These are phyloP conservation scores for Liasis olivaceus DNA, from an alignment of 2,797 vertebrate genomes.

Conservation along the genomic window DNA sequence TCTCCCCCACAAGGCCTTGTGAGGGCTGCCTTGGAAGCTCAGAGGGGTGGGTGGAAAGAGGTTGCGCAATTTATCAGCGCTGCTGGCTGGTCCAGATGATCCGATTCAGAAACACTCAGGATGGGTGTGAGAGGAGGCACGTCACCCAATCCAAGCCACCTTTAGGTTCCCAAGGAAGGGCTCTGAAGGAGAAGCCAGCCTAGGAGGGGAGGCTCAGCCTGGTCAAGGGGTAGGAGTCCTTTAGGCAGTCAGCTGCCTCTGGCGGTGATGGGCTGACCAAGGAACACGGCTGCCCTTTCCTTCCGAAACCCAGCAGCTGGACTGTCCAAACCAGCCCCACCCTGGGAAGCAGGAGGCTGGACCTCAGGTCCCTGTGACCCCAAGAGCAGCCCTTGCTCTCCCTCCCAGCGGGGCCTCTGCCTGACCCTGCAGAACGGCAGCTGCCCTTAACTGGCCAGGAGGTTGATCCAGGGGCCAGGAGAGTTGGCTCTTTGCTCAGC, in stretches of 20 bases:
- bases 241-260: neutral
- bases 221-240: neutral
- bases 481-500: neutral
- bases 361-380: too few relatives aligned
- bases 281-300: neutral
- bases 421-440: neutral
- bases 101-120: neutral
- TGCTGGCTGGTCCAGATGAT: neutral
- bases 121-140: too few relatives aligned
- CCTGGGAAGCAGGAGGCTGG: neutral
- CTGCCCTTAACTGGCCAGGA: neutral
- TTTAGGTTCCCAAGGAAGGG: neutral
- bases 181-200: neutral
- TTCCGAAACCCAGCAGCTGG: neutral
- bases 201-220: neutral
- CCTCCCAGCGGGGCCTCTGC: neutral
- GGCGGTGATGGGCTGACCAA: neutral
- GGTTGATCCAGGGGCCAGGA: neutral
- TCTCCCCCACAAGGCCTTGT: neutral
- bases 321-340: neutral
- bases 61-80: too few relatives aligned
- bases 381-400: neutral
- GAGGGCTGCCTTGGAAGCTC: neutral
- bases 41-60: neutral
- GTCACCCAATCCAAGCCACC: neutral